phyloP scores from a whole-genome alignment of 2,888 invertebrate species.

The Belgica antarctica region DNA sequence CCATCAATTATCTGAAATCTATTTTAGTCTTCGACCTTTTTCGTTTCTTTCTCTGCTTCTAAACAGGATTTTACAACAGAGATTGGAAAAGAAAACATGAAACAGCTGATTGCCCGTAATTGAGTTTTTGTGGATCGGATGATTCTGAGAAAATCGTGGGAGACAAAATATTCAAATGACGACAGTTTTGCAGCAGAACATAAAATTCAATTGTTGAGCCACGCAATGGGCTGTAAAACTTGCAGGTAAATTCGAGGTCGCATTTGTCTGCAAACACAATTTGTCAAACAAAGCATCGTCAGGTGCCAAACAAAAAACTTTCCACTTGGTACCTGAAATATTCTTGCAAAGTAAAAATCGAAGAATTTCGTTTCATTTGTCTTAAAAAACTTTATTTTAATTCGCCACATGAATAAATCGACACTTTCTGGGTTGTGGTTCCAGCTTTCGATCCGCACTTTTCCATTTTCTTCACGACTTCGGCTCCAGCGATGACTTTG shows the following conservation, averaged over 20 bases:
- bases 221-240: background rate
- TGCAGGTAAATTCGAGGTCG: background rate
- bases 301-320: background rate
- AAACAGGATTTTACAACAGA: slow-evolving; percentile 3
- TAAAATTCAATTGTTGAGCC: background rate
- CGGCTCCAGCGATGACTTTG: slow-evolving; percentile 88
- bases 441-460: slow-evolving; percentile 79
- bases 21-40: background rate
- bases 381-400: slow-evolving; percentile 60
- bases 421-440: slow-evolving; percentile 73
- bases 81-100: background rate
- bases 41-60: background rate
- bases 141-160: background rate
- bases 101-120: slow-evolving; percentile 14
- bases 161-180: background rate
- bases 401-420: slow-evolving; percentile 83
- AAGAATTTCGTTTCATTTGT: background rate
- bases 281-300: background rate
- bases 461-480: slow-evolving; percentile 90
- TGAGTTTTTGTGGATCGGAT: background rate
- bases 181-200: background rate
- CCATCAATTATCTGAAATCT: slow-evolving; percentile 6
- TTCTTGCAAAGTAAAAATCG: background rate
- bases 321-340: background rate
- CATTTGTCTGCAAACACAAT: background rate